A percentile compares a stretch with the other conserved stretches of the same genome.
phyloP scores from a whole-genome alignment of 2,888 invertebrate species.

The Archaeoteleia sp. region DNA sequence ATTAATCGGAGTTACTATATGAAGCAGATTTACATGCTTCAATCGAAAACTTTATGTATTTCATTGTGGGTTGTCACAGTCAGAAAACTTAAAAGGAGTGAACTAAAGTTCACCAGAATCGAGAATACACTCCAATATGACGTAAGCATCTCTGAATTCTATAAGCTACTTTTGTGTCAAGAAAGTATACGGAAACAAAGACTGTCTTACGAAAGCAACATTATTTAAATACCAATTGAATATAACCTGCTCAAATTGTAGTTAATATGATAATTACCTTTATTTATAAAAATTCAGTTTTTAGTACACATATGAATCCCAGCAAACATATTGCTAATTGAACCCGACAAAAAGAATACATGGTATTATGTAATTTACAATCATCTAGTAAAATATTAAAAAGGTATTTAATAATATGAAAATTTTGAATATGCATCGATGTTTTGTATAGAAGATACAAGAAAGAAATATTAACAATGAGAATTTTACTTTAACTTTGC shows the following conservation, averaged over 20 bases:
- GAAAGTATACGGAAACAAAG: constrained; percentile 42
- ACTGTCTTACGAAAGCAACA: constrained; percentile 36
- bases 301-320: too few relatives aligned
- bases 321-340: too few relatives aligned
- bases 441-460: too few relatives aligned
- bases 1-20: constrained; percentile 9
- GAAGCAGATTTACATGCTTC: constrained; percentile 12
- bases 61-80: constrained; percentile 31
- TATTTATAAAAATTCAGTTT: too few relatives aligned
- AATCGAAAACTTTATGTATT: constrained; percentile 15
- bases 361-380: too few relatives aligned
- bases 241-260: constrained; percentile 23
- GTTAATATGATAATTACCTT: too few relatives aligned
- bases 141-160: constrained; percentile 41
- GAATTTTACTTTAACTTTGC: too few relatives aligned
- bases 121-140: constrained; percentile 35
- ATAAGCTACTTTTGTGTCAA: constrained; percentile 38
- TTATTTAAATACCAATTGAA: constrained; percentile 33
- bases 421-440: too few relatives aligned
- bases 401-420: too few relatives aligned
- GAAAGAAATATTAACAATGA: too few relatives aligned
- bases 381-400: too few relatives aligned
- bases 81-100: constrained; percentile 20
- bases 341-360: too few relatives aligned
- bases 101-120: constrained; percentile 30